Base-by-base conservation (phyloP, 2,113 vertebrate species). In the Balaeniceps rex region DNA sequence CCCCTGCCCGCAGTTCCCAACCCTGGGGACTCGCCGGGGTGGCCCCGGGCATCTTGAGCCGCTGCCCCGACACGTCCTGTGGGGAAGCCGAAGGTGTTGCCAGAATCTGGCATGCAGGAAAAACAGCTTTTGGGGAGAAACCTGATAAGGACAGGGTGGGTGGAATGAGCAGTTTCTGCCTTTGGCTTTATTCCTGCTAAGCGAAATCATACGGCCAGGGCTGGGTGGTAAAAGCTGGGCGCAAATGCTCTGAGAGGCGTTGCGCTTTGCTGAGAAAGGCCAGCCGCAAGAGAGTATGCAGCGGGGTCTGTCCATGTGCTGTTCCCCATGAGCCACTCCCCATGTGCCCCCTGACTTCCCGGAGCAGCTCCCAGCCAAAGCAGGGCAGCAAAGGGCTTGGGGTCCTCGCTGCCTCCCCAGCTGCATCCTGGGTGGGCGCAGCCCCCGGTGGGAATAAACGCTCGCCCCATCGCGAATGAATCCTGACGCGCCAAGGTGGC, bases 31-130 rank as follows among this genome's bases (percentile, higher is more conserved):
- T 60, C 40, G 3, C 8, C 7, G 1, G 9, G 19, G 25, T 68
- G 65, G 19, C 47, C 22, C 6, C 3, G 4, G 29, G 26, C 21
- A 13, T 16, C 22, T 71, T 31, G 7, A 18, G 33, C n/a, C 13
- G 14, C 28, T 8, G n/a, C 40, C 40, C 31, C 65, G 10, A 33
- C 18, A 2, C 0, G 9, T 36, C 28, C 23, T 2, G 0, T 2
- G 81, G 31, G 47, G 46, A 34, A 84, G 51, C n/a, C 1, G 11
- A 46, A 80, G 71, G 28, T 2, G 0, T 16, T 79, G 79, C 42
- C 12, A 3, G 51, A 87, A 69, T 81, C 33, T 4, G 4, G 12
- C 3, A 0, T 0, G 44, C 34, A 51, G 44, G 40, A 31, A 78
- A 78, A 71, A 47, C 64, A 81, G 47, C 55, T 87, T 85, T 75